Conservation (phyloP, 1,140 invertebrate genomes). For the Drosophila obscura region DNA sequence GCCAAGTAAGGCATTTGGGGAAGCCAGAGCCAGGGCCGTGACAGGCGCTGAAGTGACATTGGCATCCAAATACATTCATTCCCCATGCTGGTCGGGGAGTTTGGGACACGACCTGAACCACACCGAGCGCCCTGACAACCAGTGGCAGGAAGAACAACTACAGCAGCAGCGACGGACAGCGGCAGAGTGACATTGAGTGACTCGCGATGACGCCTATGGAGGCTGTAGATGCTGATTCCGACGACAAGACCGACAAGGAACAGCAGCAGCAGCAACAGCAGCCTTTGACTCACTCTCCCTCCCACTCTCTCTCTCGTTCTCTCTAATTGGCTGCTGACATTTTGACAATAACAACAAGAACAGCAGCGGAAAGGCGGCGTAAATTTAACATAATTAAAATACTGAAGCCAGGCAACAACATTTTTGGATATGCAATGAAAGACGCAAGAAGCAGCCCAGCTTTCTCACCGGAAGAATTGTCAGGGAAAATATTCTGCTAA, state of each 20-base stretch:
- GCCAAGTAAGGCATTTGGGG: constrained; percentile 54
- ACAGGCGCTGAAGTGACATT: constrained; percentile 68
- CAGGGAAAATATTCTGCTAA: constrained; percentile 54
- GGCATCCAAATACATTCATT: constrained; percentile 44
- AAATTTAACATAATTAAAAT: constrained; percentile 80
- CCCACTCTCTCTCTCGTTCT: too few species aligned
- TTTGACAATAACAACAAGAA: constrained; percentile 55
- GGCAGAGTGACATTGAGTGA: constrained; percentile 72
- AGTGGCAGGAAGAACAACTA: constrained; percentile 1
- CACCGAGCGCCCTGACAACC: constrained; percentile 31
- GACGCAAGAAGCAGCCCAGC: constrained; percentile 9
- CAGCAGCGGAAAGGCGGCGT: constrained; percentile 35
- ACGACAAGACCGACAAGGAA: constrained; percentile 24
- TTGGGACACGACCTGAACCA: constrained; percentile 34
- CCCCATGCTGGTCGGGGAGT: constrained; percentile 50
- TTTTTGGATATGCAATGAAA: constrained; percentile 46
- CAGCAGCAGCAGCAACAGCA: constrained; percentile 36
- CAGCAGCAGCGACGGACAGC: constrained; percentile 16
- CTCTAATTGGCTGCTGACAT: constrained; percentile 77
- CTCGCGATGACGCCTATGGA: constrained; percentile 35
- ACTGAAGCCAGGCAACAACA: constrained; percentile 47
- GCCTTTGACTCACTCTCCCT: constrained; percentile 65
- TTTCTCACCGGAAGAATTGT: constrained; percentile 18
- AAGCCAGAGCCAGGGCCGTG: constrained; percentile 3
- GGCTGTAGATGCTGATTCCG: too few species aligned